Conservation (phyloP, 2,113 vertebrate genomes). For the zebrafish (Danio rerio) region DNA sequence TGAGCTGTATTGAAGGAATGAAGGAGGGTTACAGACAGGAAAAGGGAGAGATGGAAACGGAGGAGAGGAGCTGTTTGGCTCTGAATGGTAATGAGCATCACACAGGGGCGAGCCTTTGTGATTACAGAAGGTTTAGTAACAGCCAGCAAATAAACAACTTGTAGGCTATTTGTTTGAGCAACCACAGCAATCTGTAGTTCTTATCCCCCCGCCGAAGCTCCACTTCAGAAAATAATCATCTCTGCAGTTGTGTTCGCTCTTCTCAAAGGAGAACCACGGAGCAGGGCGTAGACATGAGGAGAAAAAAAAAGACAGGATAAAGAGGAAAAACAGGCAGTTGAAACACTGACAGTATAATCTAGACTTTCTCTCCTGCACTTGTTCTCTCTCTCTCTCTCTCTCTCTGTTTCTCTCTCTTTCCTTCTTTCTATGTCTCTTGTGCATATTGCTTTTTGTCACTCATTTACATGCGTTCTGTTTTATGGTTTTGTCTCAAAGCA, state of each 20-base stretch:
- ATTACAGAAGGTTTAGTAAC: slow-evolving; percentile 24
- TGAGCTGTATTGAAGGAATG: slow-evolving; percentile 32
- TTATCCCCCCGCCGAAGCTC: slow-evolving; percentile 25
- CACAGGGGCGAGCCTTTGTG: slow-evolving; percentile 48
- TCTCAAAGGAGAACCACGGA: slow-evolving; percentile 42
- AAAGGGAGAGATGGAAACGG: slow-evolving; percentile 8
- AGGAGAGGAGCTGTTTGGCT: slow-evolving; percentile 49
- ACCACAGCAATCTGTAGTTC: neutral
- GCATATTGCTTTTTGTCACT: neutral
- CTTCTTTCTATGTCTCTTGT: neutral
- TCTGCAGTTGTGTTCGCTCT: slow-evolving; percentile 54
- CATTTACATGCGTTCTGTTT: neutral
- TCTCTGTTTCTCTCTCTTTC: neutral
- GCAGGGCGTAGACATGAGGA: slow-evolving; percentile 53
- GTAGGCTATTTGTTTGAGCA: slow-evolving; percentile 23
- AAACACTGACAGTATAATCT: slow-evolving; percentile 18
- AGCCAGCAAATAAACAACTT: slow-evolving; percentile 35
- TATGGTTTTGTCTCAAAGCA: neutral
- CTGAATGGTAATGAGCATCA: slow-evolving; percentile 65
- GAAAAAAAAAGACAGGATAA: slow-evolving; percentile 35
- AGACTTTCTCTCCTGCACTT: slow-evolving; percentile 37
- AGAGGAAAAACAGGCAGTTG: slow-evolving; percentile 8
- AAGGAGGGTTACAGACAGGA: slow-evolving; percentile 24
- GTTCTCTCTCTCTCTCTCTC: slow-evolving; percentile 4
- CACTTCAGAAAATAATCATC: slow-evolving; percentile 62